phyloP scores from a whole-genome alignment of 2,113 vertebrate genomes.

The Ciconia maguari region DNA sequence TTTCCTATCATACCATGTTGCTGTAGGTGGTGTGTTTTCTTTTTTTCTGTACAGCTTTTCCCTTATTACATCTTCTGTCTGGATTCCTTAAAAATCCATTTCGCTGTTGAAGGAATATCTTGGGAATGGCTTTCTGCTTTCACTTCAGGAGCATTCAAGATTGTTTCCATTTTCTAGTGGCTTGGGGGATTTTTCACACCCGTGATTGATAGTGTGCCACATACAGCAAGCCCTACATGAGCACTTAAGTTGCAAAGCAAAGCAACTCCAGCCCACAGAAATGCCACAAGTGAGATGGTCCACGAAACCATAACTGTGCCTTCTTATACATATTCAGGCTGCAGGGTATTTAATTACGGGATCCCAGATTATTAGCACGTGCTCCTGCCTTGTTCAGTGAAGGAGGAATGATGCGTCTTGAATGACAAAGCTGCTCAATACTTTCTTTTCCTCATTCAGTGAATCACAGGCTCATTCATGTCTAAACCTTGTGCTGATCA shows the following conservation, averaged over 20 bases:
- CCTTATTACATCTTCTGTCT: neutral
- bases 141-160: constrained; percentile 26
- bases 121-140: constrained; percentile 34
- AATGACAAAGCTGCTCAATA: neutral
- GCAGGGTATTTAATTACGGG: constrained; percentile 35
- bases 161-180: constrained; percentile 44
- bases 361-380: neutral
- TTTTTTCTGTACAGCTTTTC: neutral
- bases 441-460: neutral
- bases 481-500: neutral
- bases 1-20: neutral
- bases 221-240: neutral
- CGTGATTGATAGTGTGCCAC: neutral
- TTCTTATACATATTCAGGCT: constrained; percentile 11
- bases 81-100: constrained; percentile 20
- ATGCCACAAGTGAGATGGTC: neutral
- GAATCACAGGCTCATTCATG: neutral
- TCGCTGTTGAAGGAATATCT: constrained; percentile 1
- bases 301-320: neutral
- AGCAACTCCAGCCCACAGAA: neutral
- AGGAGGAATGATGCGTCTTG: neutral
- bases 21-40: neutral
- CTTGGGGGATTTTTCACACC: constrained; percentile 27
- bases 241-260: neutral
- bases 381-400: neutral